phyloP scores from a whole-genome alignment of 2,888 invertebrate species.

The Celastrina argiolus region DNA sequence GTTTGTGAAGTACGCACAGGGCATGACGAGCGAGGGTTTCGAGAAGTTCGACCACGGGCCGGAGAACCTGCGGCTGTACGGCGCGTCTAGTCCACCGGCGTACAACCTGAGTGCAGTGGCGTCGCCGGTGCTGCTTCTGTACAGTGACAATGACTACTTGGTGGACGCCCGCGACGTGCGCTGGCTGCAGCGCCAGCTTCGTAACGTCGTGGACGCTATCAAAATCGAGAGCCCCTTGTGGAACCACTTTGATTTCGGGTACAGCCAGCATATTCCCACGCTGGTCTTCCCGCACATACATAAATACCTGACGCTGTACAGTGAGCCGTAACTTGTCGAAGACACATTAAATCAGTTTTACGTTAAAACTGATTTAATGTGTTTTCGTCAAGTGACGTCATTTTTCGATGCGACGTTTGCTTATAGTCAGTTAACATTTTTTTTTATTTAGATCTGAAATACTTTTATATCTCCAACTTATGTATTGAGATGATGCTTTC shows the following conservation, averaged over 20 bases:
- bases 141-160: conserved; percentile 42
- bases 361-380: too few relatives aligned
- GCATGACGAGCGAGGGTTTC: conserved; percentile 37
- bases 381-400: too few relatives aligned
- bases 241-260: conserved; percentile 47
- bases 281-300: conserved; percentile 19
- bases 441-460: too few relatives aligned
- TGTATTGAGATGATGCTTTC: too few relatives aligned
- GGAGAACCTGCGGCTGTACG: conserved; percentile 41
- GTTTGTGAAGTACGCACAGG: conserved; percentile 43
- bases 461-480: too few relatives aligned
- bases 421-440: too few relatives aligned
- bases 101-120: conserved; percentile 45
- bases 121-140: conserved; percentile 40
- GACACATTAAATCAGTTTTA: too few relatives aligned
- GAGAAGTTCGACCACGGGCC: conserved; percentile 46
- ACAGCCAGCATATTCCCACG: conserved; percentile 21
- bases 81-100: conserved; percentile 39
- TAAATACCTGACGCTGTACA: conserved; percentile 19
- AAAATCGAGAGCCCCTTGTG: conserved; percentile 30
- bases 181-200: conserved; percentile 36
- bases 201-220: conserved; percentile 37
- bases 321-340: neutral
- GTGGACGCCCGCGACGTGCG: conserved; percentile 41
- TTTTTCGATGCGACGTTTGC: too few relatives aligned